Base-by-base conservation (phyloP, 2,797 vertebrate species). In the Sparus aurata region DNA sequence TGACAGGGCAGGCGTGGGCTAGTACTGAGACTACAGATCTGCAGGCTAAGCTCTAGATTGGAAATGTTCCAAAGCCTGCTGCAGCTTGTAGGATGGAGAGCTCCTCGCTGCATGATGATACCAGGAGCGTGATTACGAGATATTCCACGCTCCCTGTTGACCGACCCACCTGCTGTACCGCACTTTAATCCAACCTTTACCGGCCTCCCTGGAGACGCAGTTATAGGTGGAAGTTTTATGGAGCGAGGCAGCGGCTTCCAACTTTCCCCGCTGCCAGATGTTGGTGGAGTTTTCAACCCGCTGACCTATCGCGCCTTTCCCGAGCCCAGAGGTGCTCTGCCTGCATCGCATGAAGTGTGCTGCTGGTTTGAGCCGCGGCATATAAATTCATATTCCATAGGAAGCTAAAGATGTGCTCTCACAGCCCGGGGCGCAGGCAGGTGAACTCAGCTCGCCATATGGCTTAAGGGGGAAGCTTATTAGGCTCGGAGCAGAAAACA, bases 1-100 rank as follows among this genome's bases (percentile, higher is more conserved):
- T 92, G 91, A 92, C 93, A 91, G 92, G 83, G 85, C 79, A 88
- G 87, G 80, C 87, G 80, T 89, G 91, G 87, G 88, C 85, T 83
- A 83, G 80, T 79, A 81, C 79, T 83, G 91, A 91, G 79, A 87
- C 87, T 87, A 85, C 87, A 91, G 93, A 89, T 93, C 89, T 89
- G 79, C 77, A 75, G 85, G 90, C 92, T 91, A 87, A 93, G 69
- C 89, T 92, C 75, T 17, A 87, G 86, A 87, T 87, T 93, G 93
- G 86, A 93, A 85, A 83, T 75, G 67, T 79, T 91, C 90, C 88
- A 92, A 75, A 80, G 86, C 69, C 65, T 70, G 77, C 65, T 77
- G 74, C 75, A 85, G 85, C 68, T 60, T 75, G 75, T 68, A 81
- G 87, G 78, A 67, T 61, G 77, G 80, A 70, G 71, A 74, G 69